Evolutionary conservation across 2,113 vertebrate genomes (phyloP), one percentile per base, ranked within the genome.

Genomic region (Zootoca vivipara): DNA sequence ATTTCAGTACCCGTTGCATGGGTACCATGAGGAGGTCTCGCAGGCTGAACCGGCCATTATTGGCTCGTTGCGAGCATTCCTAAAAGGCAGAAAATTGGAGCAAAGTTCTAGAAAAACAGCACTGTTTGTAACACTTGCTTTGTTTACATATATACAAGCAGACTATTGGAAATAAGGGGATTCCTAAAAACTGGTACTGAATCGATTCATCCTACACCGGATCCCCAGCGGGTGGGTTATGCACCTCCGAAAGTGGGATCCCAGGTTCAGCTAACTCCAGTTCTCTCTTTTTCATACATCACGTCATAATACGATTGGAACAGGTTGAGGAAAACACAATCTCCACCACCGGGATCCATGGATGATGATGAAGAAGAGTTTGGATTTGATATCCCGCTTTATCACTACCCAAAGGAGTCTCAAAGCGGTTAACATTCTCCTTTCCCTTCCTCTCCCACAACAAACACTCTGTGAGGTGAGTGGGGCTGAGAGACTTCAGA

Each of bases 1-100:
- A 99, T 89, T 99, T 99, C 22, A 99, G 97, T 16, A 99, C 98
- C 18, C 98, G 95, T 93, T 99, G 98, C 97, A 99, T 98, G 0
- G 98, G 98, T 4, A 99, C 98, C 98, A 99, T 98, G 42, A 99
- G 97, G 33, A 99, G 96, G 89, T 99, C 98, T 89, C 98, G 92
- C 78, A 99, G 95, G 73, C 98, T 97, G 94, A 99, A 99, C 33
- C 98, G 96, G 0, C 98, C 98, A 0, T 97, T 98, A 89, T 99
- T 99, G 0, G 98, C 98, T 89, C 98, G 94, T 86, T 98, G 98
- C 33, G 98, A 98, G 91, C 98, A 99, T 91, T 99, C 98, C 98
- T 99, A 89, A 74, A 85, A 85, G 82, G 22, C 28, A 85, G 24
- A 80, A 52, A 74, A 79, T 7, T 6, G 52, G 3, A n/a, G 7